phyloP scores from a whole-genome alignment of 2,113 vertebrate species.

The Martes martes region DNA sequence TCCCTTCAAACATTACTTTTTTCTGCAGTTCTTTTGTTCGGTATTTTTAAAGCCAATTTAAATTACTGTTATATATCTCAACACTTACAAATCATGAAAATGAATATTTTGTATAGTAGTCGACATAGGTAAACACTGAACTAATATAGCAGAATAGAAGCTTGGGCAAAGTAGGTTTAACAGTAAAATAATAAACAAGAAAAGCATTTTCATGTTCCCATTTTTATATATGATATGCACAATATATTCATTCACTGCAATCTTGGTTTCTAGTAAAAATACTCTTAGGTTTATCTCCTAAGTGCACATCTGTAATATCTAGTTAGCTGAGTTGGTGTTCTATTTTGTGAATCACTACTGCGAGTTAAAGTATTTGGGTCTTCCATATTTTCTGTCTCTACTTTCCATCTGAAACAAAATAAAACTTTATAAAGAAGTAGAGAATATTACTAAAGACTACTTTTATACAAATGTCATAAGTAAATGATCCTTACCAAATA shows the following conservation, averaged over 20 bases:
- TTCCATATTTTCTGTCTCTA: neutral
- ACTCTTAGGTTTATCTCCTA: neutral
- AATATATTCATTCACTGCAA: neutral
- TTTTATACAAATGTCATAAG: neutral
- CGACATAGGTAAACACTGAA: neutral
- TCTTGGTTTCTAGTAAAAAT: neutral
- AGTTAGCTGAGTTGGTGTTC: neutral
- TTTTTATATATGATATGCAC: neutral
- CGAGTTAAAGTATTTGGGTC: neutral
- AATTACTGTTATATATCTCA: neutral
- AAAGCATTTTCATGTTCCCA: neutral
- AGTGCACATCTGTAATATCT: neutral
- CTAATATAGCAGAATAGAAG: neutral
- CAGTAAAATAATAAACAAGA: neutral
- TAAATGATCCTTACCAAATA: neutral
- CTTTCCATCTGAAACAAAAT: neutral
- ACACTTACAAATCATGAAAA: neutral
- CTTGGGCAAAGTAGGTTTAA: neutral
- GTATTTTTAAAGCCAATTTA: neutral
- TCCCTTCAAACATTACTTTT: neutral
- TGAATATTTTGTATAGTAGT: neutral
- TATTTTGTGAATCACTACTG: neutral
- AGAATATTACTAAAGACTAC: neutral
- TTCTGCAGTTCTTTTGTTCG: neutral
- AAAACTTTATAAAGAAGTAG: neutral